Evolutionary conservation across 2,113 vertebrate species (phyloP).

Genomic region (Tiliqua scincoides): DNA sequence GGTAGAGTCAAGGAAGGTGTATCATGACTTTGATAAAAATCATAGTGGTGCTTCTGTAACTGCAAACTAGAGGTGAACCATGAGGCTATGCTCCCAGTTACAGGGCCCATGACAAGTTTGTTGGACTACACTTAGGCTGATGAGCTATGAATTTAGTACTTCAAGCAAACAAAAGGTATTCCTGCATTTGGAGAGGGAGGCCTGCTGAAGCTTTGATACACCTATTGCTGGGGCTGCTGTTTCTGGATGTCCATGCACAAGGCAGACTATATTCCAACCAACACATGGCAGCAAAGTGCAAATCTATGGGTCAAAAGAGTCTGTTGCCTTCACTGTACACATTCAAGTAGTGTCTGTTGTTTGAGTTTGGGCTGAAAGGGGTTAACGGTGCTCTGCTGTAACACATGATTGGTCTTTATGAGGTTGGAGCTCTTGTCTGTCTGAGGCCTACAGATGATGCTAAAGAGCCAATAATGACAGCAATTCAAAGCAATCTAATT

Average conservation of each 20-base stretch:
- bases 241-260: neutral
- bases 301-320: neutral
- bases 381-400: conserved; percentile 86
- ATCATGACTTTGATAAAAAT: neutral
- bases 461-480: conserved; percentile 99
- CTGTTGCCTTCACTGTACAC: rapidly evolving
- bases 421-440: conserved; percentile 93
- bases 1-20: neutral
- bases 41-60: neutral
- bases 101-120: neutral
- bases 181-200: neutral
- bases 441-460: conserved; percentile 91
- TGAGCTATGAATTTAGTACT: too few relatives aligned
- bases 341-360: conserved; percentile 37
- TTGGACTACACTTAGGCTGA: neutral
- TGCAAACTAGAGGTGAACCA: neutral
- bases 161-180: too few relatives aligned
- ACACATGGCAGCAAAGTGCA: neutral
- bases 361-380: conserved; percentile 79
- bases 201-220: neutral
- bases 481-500: conserved; percentile 98
- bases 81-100: neutral
- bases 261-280: rapidly evolving
- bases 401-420: conserved; percentile 96
- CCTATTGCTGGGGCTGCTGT: neutral